Evolutionary conservation across 1,140 invertebrate species (phyloP).

Genomic region (Maniola jurtina): DNA sequence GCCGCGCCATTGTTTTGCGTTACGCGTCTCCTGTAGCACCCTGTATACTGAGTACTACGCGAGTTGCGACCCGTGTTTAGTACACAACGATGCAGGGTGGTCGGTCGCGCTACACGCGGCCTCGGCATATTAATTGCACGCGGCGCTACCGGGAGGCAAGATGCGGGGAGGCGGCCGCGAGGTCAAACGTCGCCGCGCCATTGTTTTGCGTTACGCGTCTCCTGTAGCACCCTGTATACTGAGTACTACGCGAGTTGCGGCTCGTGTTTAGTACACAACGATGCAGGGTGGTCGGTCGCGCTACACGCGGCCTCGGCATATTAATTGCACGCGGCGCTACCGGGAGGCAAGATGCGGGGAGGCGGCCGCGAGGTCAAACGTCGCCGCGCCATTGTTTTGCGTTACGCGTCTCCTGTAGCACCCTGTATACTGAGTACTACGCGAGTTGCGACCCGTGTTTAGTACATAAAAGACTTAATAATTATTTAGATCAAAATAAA

Average conservation of each 20-base stretch:
- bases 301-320: slow-evolving; percentile 73
- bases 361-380: slow-evolving; percentile 74
- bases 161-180: slow-evolving; percentile 68
- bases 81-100: slow-evolving; percentile 43
- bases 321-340: slow-evolving; percentile 77
- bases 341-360: slow-evolving; percentile 67
- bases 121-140: slow-evolving; percentile 78
- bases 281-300: slow-evolving; percentile 31
- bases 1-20: slow-evolving; percentile 77
- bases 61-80: background rate
- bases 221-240: background rate
- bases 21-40: slow-evolving; percentile 9
- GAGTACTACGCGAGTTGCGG: background rate
- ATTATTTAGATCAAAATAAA: background rate
- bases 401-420: slow-evolving; percentile 29
- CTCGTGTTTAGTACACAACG: slow-evolving; percentile 21
- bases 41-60: background rate
- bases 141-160: slow-evolving; percentile 71
- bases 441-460: background rate
- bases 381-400: slow-evolving; percentile 78
- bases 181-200: slow-evolving; percentile 78
- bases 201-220: slow-evolving; percentile 63
- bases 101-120: slow-evolving; percentile 55
- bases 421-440: background rate
- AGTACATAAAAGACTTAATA: background rate